Conservation (phyloP, 2,888 invertebrate species). For the Plagodis pulveraria region DNA sequence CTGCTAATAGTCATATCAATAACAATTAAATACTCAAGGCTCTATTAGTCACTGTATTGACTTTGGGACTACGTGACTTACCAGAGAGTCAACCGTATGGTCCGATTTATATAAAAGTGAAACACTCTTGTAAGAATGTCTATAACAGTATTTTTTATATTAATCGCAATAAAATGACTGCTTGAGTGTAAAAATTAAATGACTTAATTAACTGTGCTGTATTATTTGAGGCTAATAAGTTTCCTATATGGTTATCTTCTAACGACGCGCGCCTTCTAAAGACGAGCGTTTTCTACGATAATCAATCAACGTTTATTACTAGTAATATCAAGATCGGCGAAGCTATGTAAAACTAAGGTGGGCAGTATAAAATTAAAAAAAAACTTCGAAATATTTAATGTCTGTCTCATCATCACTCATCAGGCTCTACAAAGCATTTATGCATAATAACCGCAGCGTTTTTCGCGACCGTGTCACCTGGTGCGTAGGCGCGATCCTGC, state of each 20-base stretch:
- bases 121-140: not conserved
- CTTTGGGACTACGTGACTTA: conserved; percentile 25
- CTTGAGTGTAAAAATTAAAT: too few relatives aligned
- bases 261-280: too few relatives aligned
- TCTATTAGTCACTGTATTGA: conserved; percentile 33
- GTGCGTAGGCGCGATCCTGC: conserved; percentile 27
- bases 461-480: conserved; percentile 6
- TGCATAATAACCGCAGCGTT: conserved; percentile 15
- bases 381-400: too few relatives aligned
- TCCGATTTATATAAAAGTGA: conserved; percentile 1
- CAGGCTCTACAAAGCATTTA: conserved; percentile 6
- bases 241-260: too few relatives aligned
- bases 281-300: too few relatives aligned
- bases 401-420: not conserved
- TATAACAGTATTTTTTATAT: not conserved
- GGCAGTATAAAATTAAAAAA: too few relatives aligned
- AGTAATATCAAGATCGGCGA: too few relatives aligned
- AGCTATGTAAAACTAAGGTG: too few relatives aligned
- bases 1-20: conserved; percentile 24
- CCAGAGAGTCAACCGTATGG: conserved; percentile 7
- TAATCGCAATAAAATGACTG: too few relatives aligned
- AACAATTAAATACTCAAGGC: conserved; percentile 25
- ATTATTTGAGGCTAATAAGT: too few relatives aligned
- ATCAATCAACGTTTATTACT: too few relatives aligned
- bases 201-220: too few relatives aligned